Evolutionary conservation across 2,888 invertebrate genomes (phyloP).

Genomic region (Notocelia uddmanniana): DNA sequence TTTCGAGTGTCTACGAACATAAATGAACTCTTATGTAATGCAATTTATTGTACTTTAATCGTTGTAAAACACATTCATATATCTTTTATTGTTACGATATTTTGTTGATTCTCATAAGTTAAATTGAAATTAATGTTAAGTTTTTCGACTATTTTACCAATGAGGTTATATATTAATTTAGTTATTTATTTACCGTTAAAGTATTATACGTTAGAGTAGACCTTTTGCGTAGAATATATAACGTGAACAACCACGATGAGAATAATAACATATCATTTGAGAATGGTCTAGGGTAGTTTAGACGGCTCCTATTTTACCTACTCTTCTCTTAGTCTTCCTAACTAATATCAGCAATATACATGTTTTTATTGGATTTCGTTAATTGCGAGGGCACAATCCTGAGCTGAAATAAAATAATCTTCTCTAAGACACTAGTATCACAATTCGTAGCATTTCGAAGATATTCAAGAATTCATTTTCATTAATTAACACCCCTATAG

Average conservation of each 20-base stretch:
- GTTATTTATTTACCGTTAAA: constrained; percentile 67
- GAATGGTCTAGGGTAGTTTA: constrained; percentile 38
- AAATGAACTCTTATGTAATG: background rate
- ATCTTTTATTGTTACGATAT: background rate
- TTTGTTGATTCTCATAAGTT: constrained; percentile 33
- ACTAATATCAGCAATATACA: too few relatives aligned
- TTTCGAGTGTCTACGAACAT: too few relatives aligned
- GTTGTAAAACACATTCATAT: background rate
- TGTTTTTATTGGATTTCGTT: too few relatives aligned
- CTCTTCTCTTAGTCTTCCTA: background rate
- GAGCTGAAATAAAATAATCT: too few relatives aligned
- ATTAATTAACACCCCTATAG: too few relatives aligned
- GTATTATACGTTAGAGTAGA: constrained; percentile 72
- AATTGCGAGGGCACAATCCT: too few relatives aligned
- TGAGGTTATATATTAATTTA: constrained; percentile 35
- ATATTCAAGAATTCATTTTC: too few relatives aligned
- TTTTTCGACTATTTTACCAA: constrained; percentile 36
- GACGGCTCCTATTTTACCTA: background rate
- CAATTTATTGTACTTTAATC: background rate
- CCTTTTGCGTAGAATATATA: constrained; percentile 34
- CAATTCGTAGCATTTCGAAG: too few relatives aligned
- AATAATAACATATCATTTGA: constrained; percentile 79
- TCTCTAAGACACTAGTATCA: too few relatives aligned
- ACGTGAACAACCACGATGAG: constrained; percentile 60
- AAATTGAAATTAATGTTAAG: constrained; percentile 39